phyloP scores from a whole-genome alignment of 2,888 invertebrate species.

The Nemotelus pantherinus region DNA sequence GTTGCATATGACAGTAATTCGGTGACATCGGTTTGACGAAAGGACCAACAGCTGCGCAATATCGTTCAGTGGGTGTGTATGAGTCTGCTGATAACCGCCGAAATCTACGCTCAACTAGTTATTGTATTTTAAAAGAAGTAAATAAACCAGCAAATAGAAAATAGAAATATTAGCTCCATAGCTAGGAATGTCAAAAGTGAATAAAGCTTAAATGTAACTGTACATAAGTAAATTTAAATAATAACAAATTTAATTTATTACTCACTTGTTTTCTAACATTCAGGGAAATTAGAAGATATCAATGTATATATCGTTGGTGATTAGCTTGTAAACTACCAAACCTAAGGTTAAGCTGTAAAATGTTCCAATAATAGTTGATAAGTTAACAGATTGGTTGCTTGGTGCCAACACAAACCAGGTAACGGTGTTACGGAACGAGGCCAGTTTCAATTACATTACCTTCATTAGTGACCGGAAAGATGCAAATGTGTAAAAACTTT shows the following conservation, averaged over 20 bases:
- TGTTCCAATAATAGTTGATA: constrained; percentile 41
- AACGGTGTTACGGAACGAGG: too few species aligned
- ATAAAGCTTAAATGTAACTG: background rate
- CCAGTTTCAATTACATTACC: too few species aligned
- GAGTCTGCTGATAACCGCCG: constrained; percentile 61
- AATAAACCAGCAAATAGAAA: background rate
- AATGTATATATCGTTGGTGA: background rate
- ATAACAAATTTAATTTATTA: constrained; percentile 6
- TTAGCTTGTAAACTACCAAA: background rate
- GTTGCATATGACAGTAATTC: constrained; percentile 64
- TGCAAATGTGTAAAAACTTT: too few species aligned
- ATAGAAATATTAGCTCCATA: background rate
- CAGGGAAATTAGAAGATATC: constrained; percentile 28
- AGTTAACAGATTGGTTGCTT: constrained; percentile 17
- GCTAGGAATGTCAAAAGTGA: background rate
- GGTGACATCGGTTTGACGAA: constrained; percentile 65
- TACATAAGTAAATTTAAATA: background rate
- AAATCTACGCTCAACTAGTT: constrained; percentile 63
- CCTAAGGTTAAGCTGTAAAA: constrained; percentile 4
- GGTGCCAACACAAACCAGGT: background rate
- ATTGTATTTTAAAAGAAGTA: constrained; percentile 47
- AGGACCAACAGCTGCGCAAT: constrained; percentile 61
- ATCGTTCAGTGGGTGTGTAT: constrained; percentile 60
- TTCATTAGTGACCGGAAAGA: too few species aligned
- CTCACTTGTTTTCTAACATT: constrained; percentile 24